Conservation (phyloP, 2,797 vertebrate genomes). For the Anguilla anguilla region DNA sequence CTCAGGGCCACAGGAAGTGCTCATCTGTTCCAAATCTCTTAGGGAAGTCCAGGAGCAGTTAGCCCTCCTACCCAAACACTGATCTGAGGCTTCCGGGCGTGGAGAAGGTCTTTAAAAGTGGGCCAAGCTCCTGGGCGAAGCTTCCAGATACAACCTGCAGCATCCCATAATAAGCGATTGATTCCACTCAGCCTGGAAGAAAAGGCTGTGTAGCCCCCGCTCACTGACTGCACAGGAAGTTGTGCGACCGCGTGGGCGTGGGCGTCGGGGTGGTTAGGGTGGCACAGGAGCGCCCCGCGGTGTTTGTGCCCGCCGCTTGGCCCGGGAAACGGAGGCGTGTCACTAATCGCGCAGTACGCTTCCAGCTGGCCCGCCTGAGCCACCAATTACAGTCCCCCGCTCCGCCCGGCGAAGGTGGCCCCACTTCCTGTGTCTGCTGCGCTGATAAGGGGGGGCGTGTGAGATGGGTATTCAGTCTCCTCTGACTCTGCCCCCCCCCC, state of each 20-base stretch:
- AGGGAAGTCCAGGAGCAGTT: background rate
- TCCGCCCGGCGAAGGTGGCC: background rate
- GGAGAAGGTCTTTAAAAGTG: slow-evolving; percentile 59
- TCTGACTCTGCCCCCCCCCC: slow-evolving; percentile 15
- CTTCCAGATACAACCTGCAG: slow-evolving; percentile 50
- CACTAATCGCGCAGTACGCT: slow-evolving; percentile 56
- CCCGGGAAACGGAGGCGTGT: slow-evolving; percentile 59
- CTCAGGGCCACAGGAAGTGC: slow-evolving; percentile 57
- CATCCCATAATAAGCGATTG: slow-evolving; percentile 68
- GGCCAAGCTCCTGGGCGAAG: slow-evolving; percentile 47
- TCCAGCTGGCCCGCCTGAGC: slow-evolving; percentile 55
- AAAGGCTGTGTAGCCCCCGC: slow-evolving; percentile 53
- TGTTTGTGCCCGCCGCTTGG: slow-evolving; percentile 69
- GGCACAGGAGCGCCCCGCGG: slow-evolving; percentile 49
- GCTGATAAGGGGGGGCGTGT: slow-evolving; percentile 49
- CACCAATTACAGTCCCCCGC: slow-evolving; percentile 42
- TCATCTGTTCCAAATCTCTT: background rate
- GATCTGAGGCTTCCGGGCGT: slow-evolving; percentile 60
- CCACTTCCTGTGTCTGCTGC: slow-evolving; percentile 29
- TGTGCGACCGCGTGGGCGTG: slow-evolving; percentile 40
- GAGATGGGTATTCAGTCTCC: slow-evolving; percentile 49
- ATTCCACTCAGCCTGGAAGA: slow-evolving; percentile 52
- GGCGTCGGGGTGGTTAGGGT: slow-evolving; percentile 38
- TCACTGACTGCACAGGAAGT: slow-evolving; percentile 37
- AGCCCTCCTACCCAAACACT: slow-evolving; percentile 59